Conservation (phyloP, 2,797 vertebrate genomes). For the Lagodon rhomboides region DNA sequence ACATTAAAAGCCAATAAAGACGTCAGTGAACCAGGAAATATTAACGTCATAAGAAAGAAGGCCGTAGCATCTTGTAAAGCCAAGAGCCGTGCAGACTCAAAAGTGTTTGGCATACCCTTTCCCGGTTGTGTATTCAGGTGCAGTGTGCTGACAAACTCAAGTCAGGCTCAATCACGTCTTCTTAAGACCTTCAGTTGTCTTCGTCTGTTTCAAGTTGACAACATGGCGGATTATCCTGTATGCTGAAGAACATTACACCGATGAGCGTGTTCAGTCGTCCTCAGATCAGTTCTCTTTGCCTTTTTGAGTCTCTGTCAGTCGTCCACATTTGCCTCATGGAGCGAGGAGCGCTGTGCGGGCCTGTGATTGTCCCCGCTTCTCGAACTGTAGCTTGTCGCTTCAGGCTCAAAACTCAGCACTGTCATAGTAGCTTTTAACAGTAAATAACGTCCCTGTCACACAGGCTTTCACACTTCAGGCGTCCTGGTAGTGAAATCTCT, state of each 20-base stretch:
- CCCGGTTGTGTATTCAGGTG: constrained; percentile 29
- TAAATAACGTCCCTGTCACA: background rate
- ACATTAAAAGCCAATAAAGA: constrained; percentile 58
- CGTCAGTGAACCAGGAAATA: constrained; percentile 44
- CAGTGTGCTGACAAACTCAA: background rate
- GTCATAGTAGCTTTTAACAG: background rate
- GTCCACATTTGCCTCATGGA: background rate
- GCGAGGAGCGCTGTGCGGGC: background rate
- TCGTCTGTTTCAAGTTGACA: background rate
- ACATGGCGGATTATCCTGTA: too few relatives aligned
- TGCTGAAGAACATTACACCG: background rate
- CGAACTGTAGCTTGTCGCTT: fast-evolving
- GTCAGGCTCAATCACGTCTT: background rate
- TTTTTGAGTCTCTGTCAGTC: background rate
- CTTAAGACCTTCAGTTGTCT: background rate
- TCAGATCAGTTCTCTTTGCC: background rate
- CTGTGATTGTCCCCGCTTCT: background rate
- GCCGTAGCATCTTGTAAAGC: background rate
- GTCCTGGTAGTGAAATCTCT: constrained; percentile 2
- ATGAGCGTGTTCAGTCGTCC: background rate
- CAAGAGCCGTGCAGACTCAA: background rate
- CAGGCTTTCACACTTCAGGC: background rate
- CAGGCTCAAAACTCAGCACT: background rate
- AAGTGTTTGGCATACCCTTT: background rate
- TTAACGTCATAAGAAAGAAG: background rate